Conservation (phyloP, 2,888 invertebrate species). For the Nemapogon koenigi region DNA sequence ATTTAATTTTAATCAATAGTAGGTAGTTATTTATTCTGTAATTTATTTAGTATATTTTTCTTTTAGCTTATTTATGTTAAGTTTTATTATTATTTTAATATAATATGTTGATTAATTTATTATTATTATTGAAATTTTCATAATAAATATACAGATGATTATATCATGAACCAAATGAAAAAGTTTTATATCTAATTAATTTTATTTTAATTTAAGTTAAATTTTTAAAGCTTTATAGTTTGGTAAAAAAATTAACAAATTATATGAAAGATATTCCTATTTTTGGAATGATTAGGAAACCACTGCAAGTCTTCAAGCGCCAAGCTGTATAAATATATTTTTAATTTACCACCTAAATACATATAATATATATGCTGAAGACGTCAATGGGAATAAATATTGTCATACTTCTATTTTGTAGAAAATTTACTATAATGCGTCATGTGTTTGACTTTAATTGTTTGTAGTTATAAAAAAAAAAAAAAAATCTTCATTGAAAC, state of each 20-base stretch:
- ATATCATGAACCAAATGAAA: too few species aligned
- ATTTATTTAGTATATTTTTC: too few species aligned
- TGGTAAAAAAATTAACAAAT: not conserved
- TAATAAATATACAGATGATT: too few species aligned
- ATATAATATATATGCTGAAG: slow-evolving; percentile 2
- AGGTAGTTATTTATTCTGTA: too few species aligned
- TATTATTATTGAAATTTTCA: too few species aligned
- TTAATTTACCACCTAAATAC: not conserved
- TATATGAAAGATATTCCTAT: not conserved
- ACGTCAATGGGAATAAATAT: slow-evolving; percentile 8
- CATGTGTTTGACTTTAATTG: not conserved
- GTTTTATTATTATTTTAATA: too few species aligned
- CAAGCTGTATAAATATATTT: slow-evolving; percentile 6
- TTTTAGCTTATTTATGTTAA: too few species aligned
- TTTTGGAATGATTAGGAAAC: not conserved
- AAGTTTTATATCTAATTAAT: too few species aligned
- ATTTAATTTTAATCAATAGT: too few species aligned
- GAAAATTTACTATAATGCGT: not conserved
- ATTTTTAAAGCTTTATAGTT: too few species aligned
- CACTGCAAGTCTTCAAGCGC: not conserved
- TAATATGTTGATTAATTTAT: too few species aligned
- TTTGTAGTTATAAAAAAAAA: not conserved
- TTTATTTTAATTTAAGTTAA: too few species aligned
- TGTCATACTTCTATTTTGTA: slow-evolving; percentile 5
- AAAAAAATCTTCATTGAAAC: not conserved